Evolutionary conservation across 2,797 vertebrate genomes (phyloP), one percentile per base, ranked within the genome.

Genomic region (Macropodus opercularis): DNA sequence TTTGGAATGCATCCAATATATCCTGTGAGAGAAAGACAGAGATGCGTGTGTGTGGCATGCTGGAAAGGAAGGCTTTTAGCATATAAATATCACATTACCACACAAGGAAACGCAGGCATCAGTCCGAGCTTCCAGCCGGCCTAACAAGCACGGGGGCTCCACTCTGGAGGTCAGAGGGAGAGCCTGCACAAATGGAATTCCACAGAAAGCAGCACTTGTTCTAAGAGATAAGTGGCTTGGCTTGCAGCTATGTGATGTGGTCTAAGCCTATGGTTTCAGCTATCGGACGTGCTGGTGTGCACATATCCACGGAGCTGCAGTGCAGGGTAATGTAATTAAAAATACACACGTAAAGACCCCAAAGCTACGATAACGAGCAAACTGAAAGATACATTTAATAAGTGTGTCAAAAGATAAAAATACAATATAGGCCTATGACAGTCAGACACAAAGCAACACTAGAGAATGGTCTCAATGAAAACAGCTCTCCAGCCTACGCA

Each of bases 71-170:
- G 79, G 87, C 81, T 90, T 89, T 86, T 88, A 88, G 89, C 84
- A 85, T 92, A 92, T 91, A 93, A 92, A 92, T 93, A 93, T 92
- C 89, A 86, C 91, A 92, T 93, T 92, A 93, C 88, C 85, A 87
- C 90, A 92, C 84, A 91, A 91, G 90, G 89, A 92, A 92, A 84
- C 71, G 44, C 82, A 88, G 85, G 83, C 88, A 89, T 91, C 87
- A 89, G 81, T 83, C 80, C 57, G 77, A 83, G 85, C 80, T 81
- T 81, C 83, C 85, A 87, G 77, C 80, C 56, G 8, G 84, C 72
- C 84, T 91, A 91, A 92, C 87, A 85, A 91, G 88, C 72, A 79
- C 53, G 21, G 85, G 63, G 85, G 75, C 85, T 79, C 73, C 77
- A 81, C 73, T 77, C 60, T 76, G 81, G 86, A 87, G 83, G 87